Base-by-base conservation (phyloP, 2,113 vertebrate genomes). In the Girardinichthys multiradiatus region DNA sequence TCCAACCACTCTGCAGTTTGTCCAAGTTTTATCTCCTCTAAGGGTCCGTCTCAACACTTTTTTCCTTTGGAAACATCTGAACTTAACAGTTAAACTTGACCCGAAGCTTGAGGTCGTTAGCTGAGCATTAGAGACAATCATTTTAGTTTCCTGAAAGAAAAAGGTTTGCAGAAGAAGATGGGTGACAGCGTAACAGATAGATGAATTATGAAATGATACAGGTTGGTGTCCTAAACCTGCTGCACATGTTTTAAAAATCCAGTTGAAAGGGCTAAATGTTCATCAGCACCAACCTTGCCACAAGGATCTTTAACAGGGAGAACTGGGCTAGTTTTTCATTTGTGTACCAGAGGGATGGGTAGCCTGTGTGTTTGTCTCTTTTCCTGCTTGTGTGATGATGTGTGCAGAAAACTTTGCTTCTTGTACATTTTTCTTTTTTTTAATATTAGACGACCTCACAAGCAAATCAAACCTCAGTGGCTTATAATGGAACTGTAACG, bases 391-490 rank as follows among this genome's bases (percentile, higher is more conserved):
- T 73, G 71, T 80, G 71, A 74, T 76, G 62, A 74, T 2, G 11
- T 73, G 70, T 48, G 64, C 69, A 74, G 68, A 70, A 60, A 58
- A 61, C 74, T 81, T 59, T 75, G 74, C 76, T 81, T 80, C 63
- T 82, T 89, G 68, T 86, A 82, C 79, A 64, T 90, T 85, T 81
- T 80, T 69, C 66, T 45, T 64, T 31, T 64, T 31, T 57, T 61
- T 54, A 68, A 73, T 79, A 68, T 88, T 70, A 86, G 87, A 28
- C 69, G 90, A 94, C 89, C 92, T 94, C 93, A 93, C 70, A 83
- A 83, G 70, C 72, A 88, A 83, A 85, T 80, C 29, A 68, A 92
- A 93, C 93, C 92, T 94, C 92, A 93, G 88, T 26, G 80, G 83
- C 86, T 84, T 77, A 77, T 74, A 78, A 76, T 42, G n/a, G 76